Conservation (phyloP, 2,888 invertebrate genomes). For the Conchocele bisecta region DNA sequence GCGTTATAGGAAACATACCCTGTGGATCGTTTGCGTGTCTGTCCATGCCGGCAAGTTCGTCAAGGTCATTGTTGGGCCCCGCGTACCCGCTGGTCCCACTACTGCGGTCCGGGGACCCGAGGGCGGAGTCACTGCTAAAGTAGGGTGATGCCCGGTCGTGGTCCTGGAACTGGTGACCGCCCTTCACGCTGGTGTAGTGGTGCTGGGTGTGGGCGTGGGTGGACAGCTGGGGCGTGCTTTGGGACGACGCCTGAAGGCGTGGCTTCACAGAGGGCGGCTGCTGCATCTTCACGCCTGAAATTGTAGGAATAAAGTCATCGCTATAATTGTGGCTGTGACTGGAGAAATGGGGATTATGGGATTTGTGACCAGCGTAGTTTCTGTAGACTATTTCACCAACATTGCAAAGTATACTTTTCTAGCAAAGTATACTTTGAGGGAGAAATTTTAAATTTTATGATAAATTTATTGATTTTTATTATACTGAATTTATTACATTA, state of each 20-base stretch:
- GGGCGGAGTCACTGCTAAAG: slow-evolving; percentile 74
- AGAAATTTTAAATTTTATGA: no score
- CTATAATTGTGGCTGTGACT: no score
- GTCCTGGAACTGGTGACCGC: no score
- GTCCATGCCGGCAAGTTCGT: slow-evolving; percentile 58
- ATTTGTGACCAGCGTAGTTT: no score
- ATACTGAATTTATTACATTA: no score
- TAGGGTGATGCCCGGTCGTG: no score
- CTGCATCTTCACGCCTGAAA: slow-evolving; percentile 51
- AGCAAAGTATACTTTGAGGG: no score
- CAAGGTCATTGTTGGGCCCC: slow-evolving; percentile 56
- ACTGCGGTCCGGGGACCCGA: slow-evolving; percentile 69
- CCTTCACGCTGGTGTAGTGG: slow-evolving; percentile 63
- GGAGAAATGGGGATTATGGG: no score
- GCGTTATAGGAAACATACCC: slow-evolving; percentile 17
- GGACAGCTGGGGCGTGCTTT: slow-evolving; percentile 56
- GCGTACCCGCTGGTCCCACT: slow-evolving; percentile 47
- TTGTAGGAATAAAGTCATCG: slow-evolving; percentile 1
- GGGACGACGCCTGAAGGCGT: slow-evolving; percentile 63
- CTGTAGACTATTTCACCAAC: no score
- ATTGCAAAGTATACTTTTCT: no score
- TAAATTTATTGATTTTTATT: no score
- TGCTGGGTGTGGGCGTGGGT: slow-evolving; percentile 53
- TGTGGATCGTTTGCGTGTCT: slow-evolving; percentile 32
- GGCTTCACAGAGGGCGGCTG: slow-evolving; percentile 52